These are phyloP conservation scores for Asbolus verrucosus DNA, from an alignment of 1,140 invertebrate genomes.

Conservation along the genomic window DNA sequence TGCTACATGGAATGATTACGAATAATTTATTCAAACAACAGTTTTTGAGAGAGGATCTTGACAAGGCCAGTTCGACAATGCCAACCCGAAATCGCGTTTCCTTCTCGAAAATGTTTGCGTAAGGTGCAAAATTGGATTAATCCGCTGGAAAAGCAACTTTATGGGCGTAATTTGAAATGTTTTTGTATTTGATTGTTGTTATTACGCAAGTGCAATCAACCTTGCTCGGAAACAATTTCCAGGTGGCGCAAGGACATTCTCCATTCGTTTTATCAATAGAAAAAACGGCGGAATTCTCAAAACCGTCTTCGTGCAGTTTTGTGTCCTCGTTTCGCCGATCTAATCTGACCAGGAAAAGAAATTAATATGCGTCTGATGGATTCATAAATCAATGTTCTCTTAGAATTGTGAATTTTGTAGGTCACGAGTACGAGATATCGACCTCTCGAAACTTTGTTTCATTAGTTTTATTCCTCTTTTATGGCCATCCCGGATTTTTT, in stretches of 20 bases:
- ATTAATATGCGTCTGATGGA: too few relatives aligned
- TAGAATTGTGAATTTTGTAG: too few relatives aligned
- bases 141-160: not conserved
- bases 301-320: too few relatives aligned
- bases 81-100: not conserved
- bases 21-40: conserved; percentile 12
- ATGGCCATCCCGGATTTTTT: too few relatives aligned
- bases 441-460: too few relatives aligned
- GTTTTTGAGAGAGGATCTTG: not conserved
- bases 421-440: too few relatives aligned
- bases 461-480: too few relatives aligned
- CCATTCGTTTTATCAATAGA: conserved; percentile 1
- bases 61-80: not conserved
- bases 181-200: conserved; percentile 1
- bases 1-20: conserved; percentile 25
- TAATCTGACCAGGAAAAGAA: too few relatives aligned
- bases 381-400: too few relatives aligned
- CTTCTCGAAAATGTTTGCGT: not conserved
- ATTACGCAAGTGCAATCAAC: conserved; percentile 8
- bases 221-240: conserved; percentile 33
- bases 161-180: not conserved
- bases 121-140: not conserved
- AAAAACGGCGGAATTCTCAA: too few relatives aligned
- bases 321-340: too few relatives aligned
- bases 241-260: conserved; percentile 39